These are phyloP conservation scores for Drosophila lacertosa DNA, from an alignment of 1,140 invertebrate genomes.

Conservation along the genomic window DNA sequence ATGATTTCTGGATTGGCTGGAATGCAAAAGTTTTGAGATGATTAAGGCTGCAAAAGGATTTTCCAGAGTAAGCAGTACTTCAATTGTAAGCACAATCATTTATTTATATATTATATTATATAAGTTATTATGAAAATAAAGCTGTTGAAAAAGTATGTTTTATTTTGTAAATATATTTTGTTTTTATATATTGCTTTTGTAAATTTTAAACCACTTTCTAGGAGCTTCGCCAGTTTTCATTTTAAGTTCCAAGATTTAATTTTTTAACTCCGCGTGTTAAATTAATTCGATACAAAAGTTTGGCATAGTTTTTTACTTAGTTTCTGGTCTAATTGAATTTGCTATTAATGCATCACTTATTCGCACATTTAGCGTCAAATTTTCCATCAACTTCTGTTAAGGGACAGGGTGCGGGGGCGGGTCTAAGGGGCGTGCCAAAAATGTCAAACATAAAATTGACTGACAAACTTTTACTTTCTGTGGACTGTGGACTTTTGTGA, in stretches of 20 bases:
- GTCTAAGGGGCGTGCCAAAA: constrained; percentile 49
- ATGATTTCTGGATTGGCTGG: background rate
- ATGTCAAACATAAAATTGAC: constrained; percentile 67
- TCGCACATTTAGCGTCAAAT: constrained; percentile 41
- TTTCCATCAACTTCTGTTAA: background rate
- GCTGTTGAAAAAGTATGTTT: too few relatives aligned
- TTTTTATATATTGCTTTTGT: too few relatives aligned
- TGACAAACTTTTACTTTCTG: constrained; percentile 74
- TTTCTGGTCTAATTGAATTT: constrained; percentile 48
- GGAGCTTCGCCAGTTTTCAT: too few relatives aligned
- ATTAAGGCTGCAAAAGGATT: too few relatives aligned
- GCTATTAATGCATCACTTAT: constrained; percentile 47
- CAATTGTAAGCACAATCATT: too few relatives aligned
- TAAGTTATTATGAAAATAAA: too few relatives aligned
- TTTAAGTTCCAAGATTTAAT: background rate
- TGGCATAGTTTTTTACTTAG: constrained; percentile 13
- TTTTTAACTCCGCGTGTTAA: background rate
- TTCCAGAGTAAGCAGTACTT: too few relatives aligned
- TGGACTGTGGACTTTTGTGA: constrained; percentile 58
- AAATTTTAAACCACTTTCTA: too few relatives aligned
- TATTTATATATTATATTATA: too few relatives aligned
- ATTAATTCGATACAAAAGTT: constrained; percentile 38
- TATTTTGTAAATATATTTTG: too few relatives aligned
- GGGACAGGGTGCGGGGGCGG: background rate
- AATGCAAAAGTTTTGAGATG: too few relatives aligned